These are phyloP conservation scores for Orchesellides sinensis DNA, from an alignment of 2,888 invertebrate species.

Conservation along the genomic window DNA sequence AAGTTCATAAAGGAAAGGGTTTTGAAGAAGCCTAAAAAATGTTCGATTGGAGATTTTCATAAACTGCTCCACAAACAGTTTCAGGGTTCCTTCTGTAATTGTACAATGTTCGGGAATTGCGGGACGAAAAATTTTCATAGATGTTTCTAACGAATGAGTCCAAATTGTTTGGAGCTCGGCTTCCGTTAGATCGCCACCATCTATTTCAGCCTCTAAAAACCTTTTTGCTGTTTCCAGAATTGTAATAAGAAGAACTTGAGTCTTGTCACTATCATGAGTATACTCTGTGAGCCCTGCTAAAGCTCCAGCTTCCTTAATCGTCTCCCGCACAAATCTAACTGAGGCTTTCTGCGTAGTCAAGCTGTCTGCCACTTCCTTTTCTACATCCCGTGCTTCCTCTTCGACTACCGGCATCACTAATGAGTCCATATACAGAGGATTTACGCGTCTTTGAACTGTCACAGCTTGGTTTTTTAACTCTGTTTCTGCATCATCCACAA, in stretches of 20 bases:
- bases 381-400: slow-evolving; percentile 2
- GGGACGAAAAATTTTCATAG: slow-evolving; percentile 51
- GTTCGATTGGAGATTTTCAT: slow-evolving; percentile 56
- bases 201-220: slow-evolving; percentile 37
- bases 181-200: slow-evolving; percentile 31
- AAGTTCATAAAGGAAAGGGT: slow-evolving; percentile 58
- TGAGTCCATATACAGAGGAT: slow-evolving; percentile 53
- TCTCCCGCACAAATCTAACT: slow-evolving; percentile 56
- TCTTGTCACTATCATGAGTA: slow-evolving; percentile 50
- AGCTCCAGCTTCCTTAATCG: slow-evolving; percentile 67
- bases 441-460: slow-evolving; percentile 5
- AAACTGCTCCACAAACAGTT: slow-evolving; percentile 57
- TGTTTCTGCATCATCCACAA: slow-evolving; percentile 20
- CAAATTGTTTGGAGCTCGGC: slow-evolving; percentile 54
- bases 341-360: slow-evolving; percentile 38
- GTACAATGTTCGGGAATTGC: slow-evolving; percentile 40
- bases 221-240: slow-evolving; percentile 66
- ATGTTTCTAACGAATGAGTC: slow-evolving; percentile 44
- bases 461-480: neutral
- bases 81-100: slow-evolving; percentile 36
- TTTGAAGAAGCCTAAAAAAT: slow-evolving; percentile 48
- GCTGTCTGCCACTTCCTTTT: slow-evolving; percentile 36
- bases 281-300: slow-evolving; percentile 56
- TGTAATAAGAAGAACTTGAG: slow-evolving; percentile 66
- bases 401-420: slow-evolving; percentile 28